A percentile compares a stretch with the other conserved stretches of the same genome.
These are phyloP conservation scores for Daphoenositta chrysoptera DNA, from an alignment of 2,113 vertebrate genomes.

Conservation along the genomic window DNA sequence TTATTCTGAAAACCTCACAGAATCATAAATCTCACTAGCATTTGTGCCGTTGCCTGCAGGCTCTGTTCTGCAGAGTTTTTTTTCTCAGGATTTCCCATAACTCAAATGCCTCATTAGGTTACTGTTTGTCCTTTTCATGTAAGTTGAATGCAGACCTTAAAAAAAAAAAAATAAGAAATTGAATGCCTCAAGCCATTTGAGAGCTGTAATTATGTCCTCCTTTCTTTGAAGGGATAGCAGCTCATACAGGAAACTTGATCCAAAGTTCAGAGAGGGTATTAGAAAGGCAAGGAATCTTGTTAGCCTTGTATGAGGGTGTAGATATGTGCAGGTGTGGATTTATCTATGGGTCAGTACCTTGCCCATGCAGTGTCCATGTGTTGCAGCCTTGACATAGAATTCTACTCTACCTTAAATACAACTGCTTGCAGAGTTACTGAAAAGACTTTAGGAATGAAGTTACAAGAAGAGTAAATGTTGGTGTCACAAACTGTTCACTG, in stretches of 20 bases:
- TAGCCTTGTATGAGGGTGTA: background rate
- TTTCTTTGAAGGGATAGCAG: background rate
- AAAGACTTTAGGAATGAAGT: background rate
- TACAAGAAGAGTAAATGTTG: background rate
- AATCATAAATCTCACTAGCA: background rate
- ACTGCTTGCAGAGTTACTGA: background rate
- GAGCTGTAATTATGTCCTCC: background rate
- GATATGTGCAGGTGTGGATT: background rate
- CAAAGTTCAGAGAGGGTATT: background rate
- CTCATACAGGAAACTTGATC: background rate
- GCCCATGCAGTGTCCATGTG: background rate
- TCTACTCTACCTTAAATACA: background rate
- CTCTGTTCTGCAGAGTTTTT: background rate
- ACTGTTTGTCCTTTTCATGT: background rate
- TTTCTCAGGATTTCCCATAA: background rate
- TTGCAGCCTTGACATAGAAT: background rate
- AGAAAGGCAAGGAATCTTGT: background rate
- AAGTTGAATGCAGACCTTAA: background rate
- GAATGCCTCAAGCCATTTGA: background rate
- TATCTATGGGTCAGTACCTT: background rate
- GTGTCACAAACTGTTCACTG: background rate
- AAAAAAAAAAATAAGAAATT: background rate
- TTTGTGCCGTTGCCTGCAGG: background rate
- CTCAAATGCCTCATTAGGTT: background rate
- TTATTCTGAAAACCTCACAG: background rate